A percentile compares a stretch with the other conserved stretches of the same genome.
These are phyloP conservation scores for Macaria notata DNA, from an alignment of 2,888 invertebrate genomes.

Conservation along the genomic window DNA sequence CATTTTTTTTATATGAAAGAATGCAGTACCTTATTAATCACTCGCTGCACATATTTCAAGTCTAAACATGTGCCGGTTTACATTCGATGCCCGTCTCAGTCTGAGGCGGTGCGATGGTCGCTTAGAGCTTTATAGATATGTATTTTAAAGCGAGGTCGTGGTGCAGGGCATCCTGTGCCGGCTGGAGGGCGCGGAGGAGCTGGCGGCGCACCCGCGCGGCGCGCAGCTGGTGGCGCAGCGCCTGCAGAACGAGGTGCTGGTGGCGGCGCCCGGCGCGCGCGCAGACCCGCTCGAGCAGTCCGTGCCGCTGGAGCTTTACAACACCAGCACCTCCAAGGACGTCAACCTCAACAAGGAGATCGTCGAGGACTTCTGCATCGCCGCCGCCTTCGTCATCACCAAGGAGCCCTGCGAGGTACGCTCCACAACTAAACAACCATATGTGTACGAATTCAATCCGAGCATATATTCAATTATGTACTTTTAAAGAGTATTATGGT, in stretches of 20 bases:
- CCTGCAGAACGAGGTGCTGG: constrained; percentile 79
- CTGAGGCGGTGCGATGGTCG: too few species aligned
- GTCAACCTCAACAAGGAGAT: constrained; percentile 85
- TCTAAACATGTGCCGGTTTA: too few species aligned
- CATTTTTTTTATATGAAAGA: too few species aligned
- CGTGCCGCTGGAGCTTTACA: constrained; percentile 83
- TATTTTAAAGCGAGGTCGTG: too few species aligned
- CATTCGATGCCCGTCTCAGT: too few species aligned
- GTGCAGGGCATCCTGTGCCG: constrained; percentile 85
- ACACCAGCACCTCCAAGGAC: constrained; percentile 84
- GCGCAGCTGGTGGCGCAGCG: constrained; percentile 57
- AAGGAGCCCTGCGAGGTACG: constrained; percentile 61
- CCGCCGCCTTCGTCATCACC: constrained; percentile 60
- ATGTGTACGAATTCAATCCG: too few species aligned
- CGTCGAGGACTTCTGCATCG: constrained; percentile 74
- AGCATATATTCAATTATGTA: too few species aligned
- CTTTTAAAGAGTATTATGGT: too few species aligned
- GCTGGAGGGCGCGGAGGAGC: constrained; percentile 87
- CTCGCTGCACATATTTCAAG: too few species aligned
- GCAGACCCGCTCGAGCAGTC: constrained; percentile 71
- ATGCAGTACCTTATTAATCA: too few species aligned
- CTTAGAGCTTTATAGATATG: too few species aligned
- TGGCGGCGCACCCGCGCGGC: constrained; percentile 60
- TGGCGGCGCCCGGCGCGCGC: constrained; percentile 76
- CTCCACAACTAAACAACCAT: neutral